phyloP scores from a whole-genome alignment of 2,113 vertebrate species.

The Setophaga kirtlandii region DNA sequence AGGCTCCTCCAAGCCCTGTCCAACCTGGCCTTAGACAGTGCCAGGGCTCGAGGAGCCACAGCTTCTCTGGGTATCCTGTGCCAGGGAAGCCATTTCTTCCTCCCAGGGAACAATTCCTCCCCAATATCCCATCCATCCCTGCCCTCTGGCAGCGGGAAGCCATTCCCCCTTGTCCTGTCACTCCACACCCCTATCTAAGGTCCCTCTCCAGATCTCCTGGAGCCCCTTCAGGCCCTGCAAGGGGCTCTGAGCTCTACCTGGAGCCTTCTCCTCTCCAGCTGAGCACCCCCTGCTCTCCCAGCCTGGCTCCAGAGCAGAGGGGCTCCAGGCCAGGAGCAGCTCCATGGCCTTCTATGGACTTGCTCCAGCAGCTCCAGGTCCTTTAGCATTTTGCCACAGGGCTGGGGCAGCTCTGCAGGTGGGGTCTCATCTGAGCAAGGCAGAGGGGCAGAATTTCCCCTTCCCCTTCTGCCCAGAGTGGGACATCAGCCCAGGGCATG shows the following conservation, averaged over 20 bases:
- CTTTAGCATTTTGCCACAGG: neutral
- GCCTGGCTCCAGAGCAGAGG: neutral
- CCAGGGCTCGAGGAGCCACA: neutral
- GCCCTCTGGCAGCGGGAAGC: neutral
- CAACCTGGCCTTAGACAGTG: neutral
- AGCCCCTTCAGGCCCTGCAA: neutral
- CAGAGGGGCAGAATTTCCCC: neutral
- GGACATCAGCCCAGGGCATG: neutral
- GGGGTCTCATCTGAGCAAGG: neutral
- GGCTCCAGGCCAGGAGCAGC: neutral
- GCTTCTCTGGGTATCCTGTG: neutral
- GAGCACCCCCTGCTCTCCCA: neutral
- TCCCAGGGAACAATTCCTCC: neutral
- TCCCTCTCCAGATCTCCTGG: neutral
- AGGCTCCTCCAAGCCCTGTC: neutral
- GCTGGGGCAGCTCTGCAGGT: neutral
- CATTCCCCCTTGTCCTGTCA: neutral
- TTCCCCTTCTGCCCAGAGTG: neutral
- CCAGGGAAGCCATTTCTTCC: neutral
- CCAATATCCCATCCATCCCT: neutral
- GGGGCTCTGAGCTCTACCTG: neutral
- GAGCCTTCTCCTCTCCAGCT: neutral
- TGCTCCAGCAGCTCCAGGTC: accelerated
- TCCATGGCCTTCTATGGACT: neutral
- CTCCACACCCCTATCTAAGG: neutral